Base-by-base conservation (phyloP, 2,888 invertebrate species). In the Byasa hedistus region DNA sequence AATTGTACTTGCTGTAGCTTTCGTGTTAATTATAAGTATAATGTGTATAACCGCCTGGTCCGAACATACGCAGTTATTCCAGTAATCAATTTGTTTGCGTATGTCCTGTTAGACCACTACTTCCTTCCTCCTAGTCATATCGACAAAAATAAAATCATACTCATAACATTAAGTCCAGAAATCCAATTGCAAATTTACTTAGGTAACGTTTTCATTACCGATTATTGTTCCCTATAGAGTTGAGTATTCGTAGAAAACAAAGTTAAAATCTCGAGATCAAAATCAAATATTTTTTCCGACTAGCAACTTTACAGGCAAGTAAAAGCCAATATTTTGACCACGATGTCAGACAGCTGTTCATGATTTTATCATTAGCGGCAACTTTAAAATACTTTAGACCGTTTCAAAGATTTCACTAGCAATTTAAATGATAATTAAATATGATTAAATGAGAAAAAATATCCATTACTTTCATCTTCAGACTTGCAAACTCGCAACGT, bases 11-110 rank as follows among this genome's bases (percentile, higher is more conserved):
- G 22, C 51, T 63, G 27, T 63, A 48, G n/a, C 23, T 23, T 23
- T 44, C 44, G 48, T 17, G 21, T 44, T 27, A 19, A 21, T 48
- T 19, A 17, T 44, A n/a, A 48, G 44, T 24, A 48, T 55, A 58
- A 61, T 68, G 57, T 63, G 59, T 63, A 66, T 66, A 67, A 65
- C 65, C 61, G 65, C 72, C 77, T 71, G 71, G 75, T 72, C 76
- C 76, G 76, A 78, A 82, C 86, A 86, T 85, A 84, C 86, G 86
- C 82, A 77, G 70, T 66, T 68, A 75, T 81, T 78, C 77, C 76
- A 81, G 83, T 80, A 81, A 85, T 85, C 82, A 84, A 80, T 81
- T 82, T 75, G 78, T 80, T 80, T 81, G 71, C 68, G 71, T 70
- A 73, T 70, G 72, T 68, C 64, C 68, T 52, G 66, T 68, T 71